These are phyloP conservation scores for Folsomia manolachei DNA, from an alignment of 2,888 invertebrate species.

Conservation along the genomic window DNA sequence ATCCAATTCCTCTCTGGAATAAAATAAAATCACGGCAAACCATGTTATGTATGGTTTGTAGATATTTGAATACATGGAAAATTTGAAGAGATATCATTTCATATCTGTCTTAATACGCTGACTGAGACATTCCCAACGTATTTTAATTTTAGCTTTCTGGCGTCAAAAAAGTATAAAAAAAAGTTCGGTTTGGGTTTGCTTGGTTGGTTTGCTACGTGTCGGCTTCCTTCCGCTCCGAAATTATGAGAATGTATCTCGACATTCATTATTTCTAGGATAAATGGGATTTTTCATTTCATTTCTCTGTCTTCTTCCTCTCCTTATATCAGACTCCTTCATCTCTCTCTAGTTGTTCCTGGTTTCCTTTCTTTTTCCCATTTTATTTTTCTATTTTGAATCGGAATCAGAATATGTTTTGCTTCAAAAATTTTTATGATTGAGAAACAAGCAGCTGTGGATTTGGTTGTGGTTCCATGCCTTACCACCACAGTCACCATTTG, in stretches of 20 bases:
- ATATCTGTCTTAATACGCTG: too few species aligned
- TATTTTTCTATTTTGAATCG: background rate
- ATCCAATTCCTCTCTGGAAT: background rate
- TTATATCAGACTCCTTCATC: too few species aligned
- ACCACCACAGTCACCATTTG: too few species aligned
- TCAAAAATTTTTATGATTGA: background rate
- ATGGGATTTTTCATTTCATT: slow-evolving; percentile 17
- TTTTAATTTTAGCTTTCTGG: background rate
- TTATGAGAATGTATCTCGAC: slow-evolving; percentile 23
- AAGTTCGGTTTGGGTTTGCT: too few species aligned
- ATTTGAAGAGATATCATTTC: too few species aligned
- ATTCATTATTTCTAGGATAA: slow-evolving; percentile 20
- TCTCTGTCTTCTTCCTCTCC: too few species aligned
- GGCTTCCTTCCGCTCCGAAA: slow-evolving; percentile 8
- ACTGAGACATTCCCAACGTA: background rate
- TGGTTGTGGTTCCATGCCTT: background rate
- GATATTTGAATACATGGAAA: too few species aligned
- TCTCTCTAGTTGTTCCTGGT: background rate
- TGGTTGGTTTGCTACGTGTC: slow-evolving; percentile 10
- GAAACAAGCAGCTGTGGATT: background rate
- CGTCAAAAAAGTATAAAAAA: slow-evolving; percentile 4
- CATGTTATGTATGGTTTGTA: too few species aligned
- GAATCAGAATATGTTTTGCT: background rate
- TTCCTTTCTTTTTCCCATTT: background rate
- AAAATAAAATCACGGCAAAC: too few species aligned